Base-by-base conservation (phyloP, 2,888 invertebrate genomes). In the Ischnura elegans region DNA sequence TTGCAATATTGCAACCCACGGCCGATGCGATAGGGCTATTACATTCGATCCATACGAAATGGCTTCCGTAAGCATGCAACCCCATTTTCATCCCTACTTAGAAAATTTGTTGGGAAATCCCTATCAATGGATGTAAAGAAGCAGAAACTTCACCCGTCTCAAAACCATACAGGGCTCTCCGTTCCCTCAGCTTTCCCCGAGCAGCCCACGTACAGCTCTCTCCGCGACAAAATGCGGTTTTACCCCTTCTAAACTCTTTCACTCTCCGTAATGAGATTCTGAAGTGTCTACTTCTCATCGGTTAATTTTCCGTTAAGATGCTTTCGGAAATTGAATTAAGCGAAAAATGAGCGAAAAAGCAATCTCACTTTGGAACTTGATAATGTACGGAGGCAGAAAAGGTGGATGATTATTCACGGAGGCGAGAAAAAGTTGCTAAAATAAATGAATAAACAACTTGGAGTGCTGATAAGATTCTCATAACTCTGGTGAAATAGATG, bases 241-340 rank as follows among this genome's bases (percentile, higher is more conserved):
- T 36, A 76, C 76, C 76, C 76, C 25, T 29, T 36, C 76, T 76
- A 29, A 36, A 13, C 36, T 76, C 13, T 13, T 25, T 76, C 29
- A 10, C 29, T 76, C 76, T 21, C 36, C 47, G 36, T 87, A 87
- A 87, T 87, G 42, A 87, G 87, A 51, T 51, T 51, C 87, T 36
- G 36, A 87, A 87, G 87, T 42, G 87, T 42, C 87, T 55, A 29
- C 55, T 61, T 55, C 43, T 43, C 90, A 61, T 90, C 61, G 90
- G 90, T 61, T 90, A 90, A 90, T 90, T 90, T 90, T 66, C 90
- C 61, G 66, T 66, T 61, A 90, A 90, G 90, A 43, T 45, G 90
- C 90, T 61, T n/a, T n/a, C 19, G 90, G 90, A 90, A 66, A 90
- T 90, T 90, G 61, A 90, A 90, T 90, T 90, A 90, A 90, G 90